Conservation (phyloP, 2,113 vertebrate species). For the Agelaius tricolor region DNA sequence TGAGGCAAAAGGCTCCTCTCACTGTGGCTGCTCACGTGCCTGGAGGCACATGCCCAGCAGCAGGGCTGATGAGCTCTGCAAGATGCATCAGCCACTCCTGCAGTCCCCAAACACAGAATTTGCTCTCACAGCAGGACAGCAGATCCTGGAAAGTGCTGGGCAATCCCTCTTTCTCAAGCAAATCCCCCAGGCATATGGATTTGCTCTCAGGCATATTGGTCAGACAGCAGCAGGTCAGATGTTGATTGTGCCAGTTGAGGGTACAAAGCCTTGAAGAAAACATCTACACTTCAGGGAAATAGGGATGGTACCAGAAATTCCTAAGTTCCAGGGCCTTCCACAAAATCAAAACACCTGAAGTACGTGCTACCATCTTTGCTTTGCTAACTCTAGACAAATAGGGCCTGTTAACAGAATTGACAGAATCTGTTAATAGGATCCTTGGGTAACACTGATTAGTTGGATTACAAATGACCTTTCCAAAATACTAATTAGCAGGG, state of each 20-base stretch:
- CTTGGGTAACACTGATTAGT: neutral
- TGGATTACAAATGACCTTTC: neutral
- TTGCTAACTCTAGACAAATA: neutral
- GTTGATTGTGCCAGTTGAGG: neutral
- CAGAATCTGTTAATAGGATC: neutral
- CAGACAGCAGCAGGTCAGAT: neutral
- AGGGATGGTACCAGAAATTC: neutral
- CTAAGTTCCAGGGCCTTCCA: neutral
- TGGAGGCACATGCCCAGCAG: neutral
- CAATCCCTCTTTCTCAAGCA: neutral
- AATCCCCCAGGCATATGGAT: neutral
- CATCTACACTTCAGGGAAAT: neutral
- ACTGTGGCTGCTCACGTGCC: neutral
- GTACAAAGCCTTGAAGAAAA: neutral
- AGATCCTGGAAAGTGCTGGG: neutral
- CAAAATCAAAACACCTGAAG: neutral
- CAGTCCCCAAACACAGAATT: neutral
- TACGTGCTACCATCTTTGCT: neutral
- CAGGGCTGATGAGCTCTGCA: neutral
- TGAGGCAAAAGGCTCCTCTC: neutral
- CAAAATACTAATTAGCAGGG: neutral
- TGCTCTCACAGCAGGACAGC: neutral
- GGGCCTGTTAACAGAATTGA: neutral
- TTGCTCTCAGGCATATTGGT: neutral
- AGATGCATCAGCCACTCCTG: neutral